Evolutionary conservation across 1,140 invertebrate species (phyloP).

Genomic region (Paraescarpia echinospica): DNA sequence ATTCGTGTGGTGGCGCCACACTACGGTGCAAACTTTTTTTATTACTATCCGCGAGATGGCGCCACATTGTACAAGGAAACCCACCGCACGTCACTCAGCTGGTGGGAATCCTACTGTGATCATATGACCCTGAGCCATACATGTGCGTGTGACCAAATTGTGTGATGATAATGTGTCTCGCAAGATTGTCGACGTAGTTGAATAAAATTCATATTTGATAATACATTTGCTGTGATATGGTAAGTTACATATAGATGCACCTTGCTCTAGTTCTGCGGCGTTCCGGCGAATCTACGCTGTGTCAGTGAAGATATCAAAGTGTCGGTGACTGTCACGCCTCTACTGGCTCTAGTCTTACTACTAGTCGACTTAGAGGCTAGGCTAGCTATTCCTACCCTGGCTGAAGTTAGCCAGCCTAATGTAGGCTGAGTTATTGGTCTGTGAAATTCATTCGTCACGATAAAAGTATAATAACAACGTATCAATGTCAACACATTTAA

Average conservation of each 20-base stretch:
- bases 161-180: neutral
- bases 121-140: conserved; percentile 3
- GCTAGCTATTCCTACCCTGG: too few relatives aligned
- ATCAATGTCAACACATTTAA: too few relatives aligned
- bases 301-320: neutral
- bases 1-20: neutral
- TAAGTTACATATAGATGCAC: neutral
- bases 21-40: neutral
- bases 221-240: neutral
- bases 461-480: too few relatives aligned
- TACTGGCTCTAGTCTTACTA: neutral
- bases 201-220: neutral
- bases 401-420: too few relatives aligned
- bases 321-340: neutral
- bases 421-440: too few relatives aligned
- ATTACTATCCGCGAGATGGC: neutral
- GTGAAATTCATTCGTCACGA: too few relatives aligned
- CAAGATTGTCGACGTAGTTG: neutral
- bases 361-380: too few relatives aligned
- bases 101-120: neutral
- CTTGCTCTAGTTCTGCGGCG: neutral
- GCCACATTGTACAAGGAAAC: neutral
- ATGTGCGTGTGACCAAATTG: neutral
- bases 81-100: neutral
- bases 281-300: neutral